Base-by-base conservation (phyloP, 2,888 invertebrate genomes). In the Agrochola lota region DNA sequence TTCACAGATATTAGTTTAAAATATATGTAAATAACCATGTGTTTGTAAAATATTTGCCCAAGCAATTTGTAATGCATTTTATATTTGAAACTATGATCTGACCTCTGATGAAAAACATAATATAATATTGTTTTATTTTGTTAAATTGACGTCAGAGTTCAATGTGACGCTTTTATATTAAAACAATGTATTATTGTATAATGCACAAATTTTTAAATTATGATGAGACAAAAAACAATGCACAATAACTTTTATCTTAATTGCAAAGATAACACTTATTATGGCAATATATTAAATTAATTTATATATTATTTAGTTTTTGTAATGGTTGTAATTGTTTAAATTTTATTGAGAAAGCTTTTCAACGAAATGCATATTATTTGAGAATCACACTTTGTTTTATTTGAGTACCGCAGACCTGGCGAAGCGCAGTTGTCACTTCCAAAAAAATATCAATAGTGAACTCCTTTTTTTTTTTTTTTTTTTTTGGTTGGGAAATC, bases 331-430 rank as follows among this genome's bases (percentile, higher is more conserved):
- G 20, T 23, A 30, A 68, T 71, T 35, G 4, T 81, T 81, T 46
- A 35, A 5, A 23, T 67, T 40, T 46, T 43, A 59, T 46, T 59
- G 40, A 78, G 9, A 52, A 23, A 40, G 11, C 12, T 72, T 73
- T 49, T 40, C 7, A 74, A 57, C 1, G 46, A 79, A 74, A 81
- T 72, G 23, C 7, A 73, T 52, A 55, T 62, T 35, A 67, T 62
- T 62, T 81, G 15, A 68, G 8, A 67, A 57, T 12, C 8, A 46
- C 35, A 55, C 15, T 9, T 64, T 23, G 63, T 81, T 74, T 82
- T 52, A 74, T 43, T 74, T 75, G 1, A 17, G 9, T 35, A 23
- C 43, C 43, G n/a, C 11, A 26, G 11, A 43, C 17, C n/a, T 40
- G 9, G 26, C 26, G 26, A 46, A 66, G 46, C 46, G 46, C 66